Evolutionary conservation across 2,888 invertebrate species (phyloP).

Genomic region (Amblyjoppa fuscipennis): DNA sequence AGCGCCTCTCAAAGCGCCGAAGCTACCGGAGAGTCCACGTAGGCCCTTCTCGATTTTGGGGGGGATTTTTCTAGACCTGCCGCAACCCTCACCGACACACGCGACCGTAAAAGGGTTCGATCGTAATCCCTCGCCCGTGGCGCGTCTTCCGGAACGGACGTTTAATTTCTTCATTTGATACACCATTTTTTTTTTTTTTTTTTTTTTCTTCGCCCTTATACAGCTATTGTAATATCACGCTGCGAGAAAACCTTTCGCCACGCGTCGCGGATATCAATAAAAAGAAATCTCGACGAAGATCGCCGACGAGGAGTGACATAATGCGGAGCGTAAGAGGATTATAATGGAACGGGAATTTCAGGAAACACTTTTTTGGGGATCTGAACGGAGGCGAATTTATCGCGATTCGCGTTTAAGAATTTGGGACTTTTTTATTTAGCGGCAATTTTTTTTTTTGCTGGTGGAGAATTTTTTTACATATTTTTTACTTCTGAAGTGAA

Average conservation of each 20-base stretch:
- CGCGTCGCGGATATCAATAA: constrained; percentile 64
- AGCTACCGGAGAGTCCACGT: constrained; percentile 21
- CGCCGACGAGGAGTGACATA: constrained; percentile 50
- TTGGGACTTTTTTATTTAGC: not conserved
- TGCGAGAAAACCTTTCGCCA: constrained; percentile 58
- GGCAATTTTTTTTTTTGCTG: no score
- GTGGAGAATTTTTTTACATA: no score
- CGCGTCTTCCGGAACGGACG: constrained; percentile 71
- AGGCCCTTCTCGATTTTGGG: constrained; percentile 53
- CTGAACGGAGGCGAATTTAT: no score
- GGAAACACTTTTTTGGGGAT: no score
- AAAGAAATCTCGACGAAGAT: constrained; percentile 59
- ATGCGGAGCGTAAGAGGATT: constrained; percentile 19
- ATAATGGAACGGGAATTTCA: not conserved
- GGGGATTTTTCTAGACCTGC: constrained; percentile 67
- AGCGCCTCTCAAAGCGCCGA: constrained; percentile 59
- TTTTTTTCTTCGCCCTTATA: constrained; percentile 42
- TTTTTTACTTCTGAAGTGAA: no score
- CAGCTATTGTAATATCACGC: constrained; percentile 50
- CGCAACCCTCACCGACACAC: constrained; percentile 67
- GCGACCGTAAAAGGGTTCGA: constrained; percentile 71
- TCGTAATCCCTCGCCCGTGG: constrained; percentile 68
- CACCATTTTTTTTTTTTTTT: constrained; percentile 5
- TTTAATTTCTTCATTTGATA: constrained; percentile 71
- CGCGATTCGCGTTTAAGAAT: not conserved